phyloP scores from a whole-genome alignment of 2,888 invertebrate species.

The Diadegma fenestrale region DNA sequence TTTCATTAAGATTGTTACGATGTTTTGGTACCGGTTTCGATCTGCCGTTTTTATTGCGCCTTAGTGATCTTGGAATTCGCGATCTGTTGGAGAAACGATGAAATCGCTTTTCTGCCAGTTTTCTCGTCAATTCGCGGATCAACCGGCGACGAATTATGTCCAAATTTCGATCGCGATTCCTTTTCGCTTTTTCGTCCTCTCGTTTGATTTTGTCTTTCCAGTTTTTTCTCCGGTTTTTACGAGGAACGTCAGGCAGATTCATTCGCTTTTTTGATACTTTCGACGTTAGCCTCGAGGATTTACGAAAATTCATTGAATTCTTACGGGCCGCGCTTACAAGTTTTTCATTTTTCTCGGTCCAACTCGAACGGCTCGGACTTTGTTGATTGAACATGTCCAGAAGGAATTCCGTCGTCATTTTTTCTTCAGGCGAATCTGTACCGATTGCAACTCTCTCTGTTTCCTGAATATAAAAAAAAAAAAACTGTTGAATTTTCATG shows the following conservation, averaged over 20 bases:
- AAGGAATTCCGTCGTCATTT: conserved; percentile 68
- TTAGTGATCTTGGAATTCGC: conserved; percentile 25
- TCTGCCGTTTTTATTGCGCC: not conserved
- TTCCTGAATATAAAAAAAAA: conserved; percentile 38
- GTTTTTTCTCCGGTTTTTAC: conserved; percentile 66
- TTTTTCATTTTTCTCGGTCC: not conserved
- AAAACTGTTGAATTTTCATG: not conserved
- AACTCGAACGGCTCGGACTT: not conserved
- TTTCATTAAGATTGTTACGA: conserved; percentile 61
- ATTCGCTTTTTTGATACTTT: conserved; percentile 65
- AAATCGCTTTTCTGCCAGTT: conserved; percentile 43
- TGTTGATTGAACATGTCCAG: conserved; percentile 55
- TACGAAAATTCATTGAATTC: not conserved
- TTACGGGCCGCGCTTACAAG: not conserved
- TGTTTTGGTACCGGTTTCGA: not conserved
- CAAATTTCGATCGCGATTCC: conserved; percentile 13
- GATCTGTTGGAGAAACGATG: conserved; percentile 15
- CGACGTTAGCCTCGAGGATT: conserved; percentile 36
- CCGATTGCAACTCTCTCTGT: conserved; percentile 65
- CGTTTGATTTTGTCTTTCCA: conserved; percentile 70
- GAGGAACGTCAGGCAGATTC: conserved; percentile 66
- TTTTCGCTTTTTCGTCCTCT: conserved; percentile 31
- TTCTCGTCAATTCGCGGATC: conserved; percentile 61
- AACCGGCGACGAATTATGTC: conserved; percentile 62
- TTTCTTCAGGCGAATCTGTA: conserved; percentile 65